Percentiles rank a stretch among this genome's conserved stretches.
Conservation (phyloP, 2,797 vertebrate genomes). For the Spheniscus humboldti region DNA sequence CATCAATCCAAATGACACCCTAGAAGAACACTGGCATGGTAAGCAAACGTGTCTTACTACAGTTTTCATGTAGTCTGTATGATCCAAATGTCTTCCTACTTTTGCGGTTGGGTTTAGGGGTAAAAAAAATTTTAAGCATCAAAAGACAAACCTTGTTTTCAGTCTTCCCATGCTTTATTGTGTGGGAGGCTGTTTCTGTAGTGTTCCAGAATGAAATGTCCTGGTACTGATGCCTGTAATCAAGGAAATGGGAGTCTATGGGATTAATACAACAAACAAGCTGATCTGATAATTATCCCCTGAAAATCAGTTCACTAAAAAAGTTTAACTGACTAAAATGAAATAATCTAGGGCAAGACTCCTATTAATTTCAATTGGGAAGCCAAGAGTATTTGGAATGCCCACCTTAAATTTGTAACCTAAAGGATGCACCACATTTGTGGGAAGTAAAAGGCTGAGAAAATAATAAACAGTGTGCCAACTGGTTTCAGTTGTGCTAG, state of each 20-base stretch:
- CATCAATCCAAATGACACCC: not conserved
- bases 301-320: not conserved
- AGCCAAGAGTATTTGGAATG: not conserved
- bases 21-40: not conserved
- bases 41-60: not conserved
- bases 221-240: not conserved
- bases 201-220: constrained; percentile 25
- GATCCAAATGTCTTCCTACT: not conserved
- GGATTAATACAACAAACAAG: not conserved
- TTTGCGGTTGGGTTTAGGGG: not conserved
- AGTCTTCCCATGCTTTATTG: not conserved
- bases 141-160: not conserved
- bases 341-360: not conserved
- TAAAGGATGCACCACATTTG: not conserved
- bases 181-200: not conserved
- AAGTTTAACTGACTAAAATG: not conserved
- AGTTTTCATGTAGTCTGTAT: not conserved
- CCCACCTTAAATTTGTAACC: not conserved
- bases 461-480: not conserved
- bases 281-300: not conserved
- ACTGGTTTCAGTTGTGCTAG: not conserved
- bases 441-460: not conserved
- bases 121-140: not conserved
- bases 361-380: not conserved
- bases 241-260: not conserved